Evolutionary conservation across 2,797 vertebrate species (phyloP), one percentile per base, ranked within the genome.

Genomic region (Enteromius radiatus): DNA sequence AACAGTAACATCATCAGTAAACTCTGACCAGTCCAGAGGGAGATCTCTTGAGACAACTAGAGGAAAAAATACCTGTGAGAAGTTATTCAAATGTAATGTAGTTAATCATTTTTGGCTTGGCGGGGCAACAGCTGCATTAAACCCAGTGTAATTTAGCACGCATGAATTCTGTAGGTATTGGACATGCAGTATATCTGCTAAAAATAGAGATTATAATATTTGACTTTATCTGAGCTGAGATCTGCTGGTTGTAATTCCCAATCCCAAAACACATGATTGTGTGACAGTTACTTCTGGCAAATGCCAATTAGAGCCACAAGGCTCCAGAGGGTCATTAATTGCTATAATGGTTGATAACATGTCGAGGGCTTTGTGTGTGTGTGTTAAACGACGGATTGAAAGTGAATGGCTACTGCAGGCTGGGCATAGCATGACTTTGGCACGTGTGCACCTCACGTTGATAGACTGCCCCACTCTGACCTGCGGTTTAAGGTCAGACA

Each of bases 401-500:
- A 76, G n/a, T 38, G 31, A 67, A 67, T 52, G 11, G 43, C 45
- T 41, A 11, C 6, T 23, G 54, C 67, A 80, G 70, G 78, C 17
- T 73, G 41, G 41, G 26, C 21, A 43, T 63, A 23, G 49, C 78
- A 38, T 36, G 64, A 38, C 47, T 61, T 9, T 31, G 23, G 52
- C 33, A 73, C 78, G 8, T 73, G 78, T 47, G 23, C 12, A 33
- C 17, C 23, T 81, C 78, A 63, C 21, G 41, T 61, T 71, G 67
- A 36, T 45, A 28, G 64, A 47, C 33, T 54, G 17, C 17, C 21
- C 64, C 64, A 47, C 11, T 49, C 12, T 54, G 61, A 67, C 21
- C 19, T 65, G 43, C 31, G 12, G 12, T 52, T 78, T 78, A 78
- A 38, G 33, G 28, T 56, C 78, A 59, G 5, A 59, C 67, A 61